These are phyloP conservation scores for Colletes collaris DNA, from an alignment of 2,888 invertebrate genomes.

Conservation along the genomic window DNA sequence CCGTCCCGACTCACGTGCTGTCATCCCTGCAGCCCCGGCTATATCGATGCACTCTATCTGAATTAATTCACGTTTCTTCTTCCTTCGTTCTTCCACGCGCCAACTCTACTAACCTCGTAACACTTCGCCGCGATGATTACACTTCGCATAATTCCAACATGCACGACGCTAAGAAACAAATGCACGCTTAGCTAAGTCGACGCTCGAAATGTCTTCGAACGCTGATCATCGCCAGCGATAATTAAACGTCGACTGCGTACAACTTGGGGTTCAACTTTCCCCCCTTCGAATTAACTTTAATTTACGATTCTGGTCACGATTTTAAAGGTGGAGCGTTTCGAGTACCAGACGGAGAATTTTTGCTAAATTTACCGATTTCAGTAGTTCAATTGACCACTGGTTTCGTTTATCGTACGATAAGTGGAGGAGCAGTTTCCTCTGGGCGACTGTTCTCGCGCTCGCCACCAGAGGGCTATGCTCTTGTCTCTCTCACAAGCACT, in stretches of 20 bases:
- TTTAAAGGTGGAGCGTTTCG: not conserved
- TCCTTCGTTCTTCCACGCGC: constrained; percentile 14
- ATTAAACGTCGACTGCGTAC: not conserved
- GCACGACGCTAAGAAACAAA: constrained; percentile 1
- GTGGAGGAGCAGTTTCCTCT: too few relatives aligned
- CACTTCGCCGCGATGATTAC: constrained; percentile 1
- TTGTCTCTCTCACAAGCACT: too few relatives aligned
- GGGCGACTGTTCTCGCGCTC: too few relatives aligned
- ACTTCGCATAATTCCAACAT: constrained; percentile 24
- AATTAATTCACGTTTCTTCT: constrained; percentile 60
- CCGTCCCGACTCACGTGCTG: constrained; percentile 59
- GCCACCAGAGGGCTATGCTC: too few relatives aligned
- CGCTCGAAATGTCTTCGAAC: not conserved
- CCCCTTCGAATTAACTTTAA: not conserved
- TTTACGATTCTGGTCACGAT: constrained; percentile 15
- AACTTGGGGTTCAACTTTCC: not conserved
- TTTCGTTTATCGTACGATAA: too few relatives aligned
- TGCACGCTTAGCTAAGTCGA: not conserved
- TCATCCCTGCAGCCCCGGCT: constrained; percentile 36
- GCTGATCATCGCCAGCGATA: not conserved
- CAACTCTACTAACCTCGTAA: constrained; percentile 37
- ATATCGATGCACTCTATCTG: constrained; percentile 49
- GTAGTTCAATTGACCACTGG: too few relatives aligned
- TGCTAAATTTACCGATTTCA: too few relatives aligned
- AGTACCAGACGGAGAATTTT: not conserved